Conservation (phyloP, 1,140 invertebrate species). For the Mizuhopecten yessoensis region DNA sequence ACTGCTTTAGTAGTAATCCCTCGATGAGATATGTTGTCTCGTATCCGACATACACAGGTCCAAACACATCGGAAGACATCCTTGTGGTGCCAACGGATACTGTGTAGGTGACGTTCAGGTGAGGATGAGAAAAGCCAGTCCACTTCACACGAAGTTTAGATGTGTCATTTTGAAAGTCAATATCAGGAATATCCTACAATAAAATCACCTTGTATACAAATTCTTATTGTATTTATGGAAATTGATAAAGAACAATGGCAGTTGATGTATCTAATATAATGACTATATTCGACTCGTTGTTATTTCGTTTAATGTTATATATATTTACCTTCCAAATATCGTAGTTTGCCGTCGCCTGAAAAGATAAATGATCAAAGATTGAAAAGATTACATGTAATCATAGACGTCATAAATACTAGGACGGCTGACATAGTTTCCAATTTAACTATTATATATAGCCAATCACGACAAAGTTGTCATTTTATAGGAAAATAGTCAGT, state of each 20-base stretch:
- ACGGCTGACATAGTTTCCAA: too few relatives aligned
- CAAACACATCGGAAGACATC: conserved; percentile 50
- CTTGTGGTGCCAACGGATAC: conserved; percentile 46
- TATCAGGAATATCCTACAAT: conserved; percentile 59
- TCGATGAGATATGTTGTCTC: not conserved
- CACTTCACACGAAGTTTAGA: conserved; percentile 46
- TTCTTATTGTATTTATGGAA: not conserved
- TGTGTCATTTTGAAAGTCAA: conserved; percentile 56
- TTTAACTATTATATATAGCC: too few relatives aligned
- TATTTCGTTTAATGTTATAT: too few relatives aligned
- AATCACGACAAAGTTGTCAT: too few relatives aligned
- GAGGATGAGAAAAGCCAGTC: conserved; percentile 60
- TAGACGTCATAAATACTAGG: too few relatives aligned
- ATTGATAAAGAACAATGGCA: not conserved
- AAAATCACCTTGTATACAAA: not conserved
- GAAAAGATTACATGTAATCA: too few relatives aligned
- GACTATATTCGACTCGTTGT: too few relatives aligned
- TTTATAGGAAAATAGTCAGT: too few relatives aligned
- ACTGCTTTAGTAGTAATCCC: not conserved
- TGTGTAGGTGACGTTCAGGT: conserved; percentile 53
- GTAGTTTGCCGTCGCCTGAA: not conserved
- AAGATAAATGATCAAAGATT: too few relatives aligned
- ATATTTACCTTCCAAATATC: conserved; percentile 5
- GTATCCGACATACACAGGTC: conserved; percentile 36
- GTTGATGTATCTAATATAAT: too few relatives aligned